Base-by-base conservation (phyloP, 92 coral and sea anemone genomes). In the Muricea muricata region DNA sequence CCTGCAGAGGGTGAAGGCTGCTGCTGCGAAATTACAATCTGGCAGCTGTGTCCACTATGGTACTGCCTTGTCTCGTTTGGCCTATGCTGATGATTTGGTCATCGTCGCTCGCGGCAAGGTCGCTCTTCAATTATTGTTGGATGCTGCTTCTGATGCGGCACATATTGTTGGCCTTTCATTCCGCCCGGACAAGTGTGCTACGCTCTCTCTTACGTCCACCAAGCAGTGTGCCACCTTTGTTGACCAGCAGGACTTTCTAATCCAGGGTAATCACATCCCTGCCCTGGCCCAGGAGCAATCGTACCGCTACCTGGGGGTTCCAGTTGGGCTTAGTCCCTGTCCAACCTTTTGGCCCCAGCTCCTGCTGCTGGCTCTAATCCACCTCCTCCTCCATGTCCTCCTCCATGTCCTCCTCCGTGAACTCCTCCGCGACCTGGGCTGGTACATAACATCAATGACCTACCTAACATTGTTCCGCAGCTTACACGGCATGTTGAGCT, bases 101-200 rank as follows among this genome's bases (percentile, higher is more conserved):
- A 33, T 79, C 10, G 29, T 79, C 18, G 57, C 73, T 48, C 75
- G 84, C 32, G 26, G 35, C 29, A 60, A 60, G 47, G 29, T n/a
- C 10, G 23, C 72, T 11, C 72, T 79, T 20, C 84, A 79, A 28
- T 12, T 23, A 7, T 75, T 79, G 6, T 31, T 79, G 11, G 74
- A 79, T 28, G 75, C 11, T 30, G 84, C 74, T 37, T 79, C 84
- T 56, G 3, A 54, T 0, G 55, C 75, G 18, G 72, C 84, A 15
- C 18, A 30, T 20, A 61, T 46, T 20, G 28, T 79, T 20, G 55
- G 74, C 69, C 75, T 79, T 24, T 55, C 33, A 29, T 79, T 79
- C 33, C 84, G 84, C n/a, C 84, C 73, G 10, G 50, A 65, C n/a
- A 79, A 79, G n/a, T 79, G 84, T 58, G 84, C 84, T 28, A 34